Evolutionary conservation across 2,113 vertebrate genomes (phyloP).

Genomic region (Riparia riparia): DNA sequence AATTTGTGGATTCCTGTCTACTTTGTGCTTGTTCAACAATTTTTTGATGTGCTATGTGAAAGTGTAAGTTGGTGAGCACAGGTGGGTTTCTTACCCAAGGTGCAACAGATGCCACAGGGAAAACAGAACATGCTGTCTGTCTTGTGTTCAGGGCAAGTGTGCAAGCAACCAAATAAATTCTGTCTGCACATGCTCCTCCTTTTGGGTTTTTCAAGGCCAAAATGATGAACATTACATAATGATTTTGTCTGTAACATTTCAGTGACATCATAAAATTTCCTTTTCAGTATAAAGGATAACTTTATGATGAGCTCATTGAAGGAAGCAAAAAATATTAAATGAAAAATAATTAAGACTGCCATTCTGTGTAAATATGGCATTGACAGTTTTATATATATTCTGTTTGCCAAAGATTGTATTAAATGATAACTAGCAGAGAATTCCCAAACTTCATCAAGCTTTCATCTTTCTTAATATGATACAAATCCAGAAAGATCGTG

Average conservation of each 20-base stretch:
- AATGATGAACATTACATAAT: not conserved
- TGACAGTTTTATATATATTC: not conserved
- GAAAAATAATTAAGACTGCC: not conserved
- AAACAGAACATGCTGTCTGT: not conserved
- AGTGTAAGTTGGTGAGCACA: not conserved
- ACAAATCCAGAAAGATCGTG: not conserved
- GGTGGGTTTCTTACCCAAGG: not conserved
- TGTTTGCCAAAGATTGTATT: not conserved
- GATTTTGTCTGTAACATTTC: not conserved
- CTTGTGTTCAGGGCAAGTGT: not conserved
- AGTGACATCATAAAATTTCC: not conserved
- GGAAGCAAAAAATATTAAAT: constrained; percentile 9
- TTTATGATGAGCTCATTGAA: not conserved
- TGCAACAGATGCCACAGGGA: not conserved
- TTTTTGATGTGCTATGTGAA: not conserved
- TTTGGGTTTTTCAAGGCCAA: not conserved
- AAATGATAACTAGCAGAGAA: not conserved
- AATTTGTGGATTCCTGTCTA: not conserved
- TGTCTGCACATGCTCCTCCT: not conserved
- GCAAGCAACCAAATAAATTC: not conserved
- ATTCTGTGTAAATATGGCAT: not conserved
- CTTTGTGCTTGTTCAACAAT: not conserved
- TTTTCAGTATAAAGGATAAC: not conserved
- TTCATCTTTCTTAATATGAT: not conserved
- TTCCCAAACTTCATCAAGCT: not conserved